Evolutionary conservation across 1,140 invertebrate species (phyloP).

Genomic region (Helicoverpa armigera): DNA sequence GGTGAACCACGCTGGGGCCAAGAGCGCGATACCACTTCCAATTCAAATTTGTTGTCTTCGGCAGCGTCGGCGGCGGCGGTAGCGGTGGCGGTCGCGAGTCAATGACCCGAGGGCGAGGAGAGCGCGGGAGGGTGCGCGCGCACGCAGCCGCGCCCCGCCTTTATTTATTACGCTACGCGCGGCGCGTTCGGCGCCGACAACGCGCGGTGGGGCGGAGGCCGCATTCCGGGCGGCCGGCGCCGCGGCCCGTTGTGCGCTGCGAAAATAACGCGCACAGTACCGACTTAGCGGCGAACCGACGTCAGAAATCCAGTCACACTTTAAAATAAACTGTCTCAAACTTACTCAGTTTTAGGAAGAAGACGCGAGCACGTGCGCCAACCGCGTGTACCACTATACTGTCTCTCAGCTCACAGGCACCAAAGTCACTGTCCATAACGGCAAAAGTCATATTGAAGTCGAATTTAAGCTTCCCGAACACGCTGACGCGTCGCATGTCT

Average conservation of each 20-base stretch:
- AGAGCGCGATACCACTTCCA: slow-evolving; percentile 68
- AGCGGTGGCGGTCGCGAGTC: slow-evolving; percentile 72
- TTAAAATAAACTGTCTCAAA: slow-evolving; percentile 80
- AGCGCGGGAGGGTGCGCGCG: slow-evolving; percentile 84
- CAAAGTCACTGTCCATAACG: slow-evolving; percentile 73
- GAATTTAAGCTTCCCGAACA: slow-evolving; percentile 37
- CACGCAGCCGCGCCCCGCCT: slow-evolving; percentile 84
- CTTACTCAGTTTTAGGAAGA: slow-evolving; percentile 75
- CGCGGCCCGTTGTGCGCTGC: slow-evolving; percentile 69
- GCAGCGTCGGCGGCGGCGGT: slow-evolving; percentile 66
- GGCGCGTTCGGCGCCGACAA: slow-evolving; percentile 79
- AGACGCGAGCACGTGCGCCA: slow-evolving; percentile 74
- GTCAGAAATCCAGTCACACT: slow-evolving; percentile 72
- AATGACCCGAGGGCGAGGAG: slow-evolving; percentile 80
- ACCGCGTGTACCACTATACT: slow-evolving; percentile 69
- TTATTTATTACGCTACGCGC: slow-evolving; percentile 86
- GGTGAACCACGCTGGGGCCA: slow-evolving; percentile 62
- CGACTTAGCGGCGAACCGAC: slow-evolving; percentile 60
- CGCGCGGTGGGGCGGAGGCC: slow-evolving; percentile 83
- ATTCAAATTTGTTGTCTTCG: slow-evolving; percentile 71
- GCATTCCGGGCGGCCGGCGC: slow-evolving; percentile 80
- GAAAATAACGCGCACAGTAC: slow-evolving; percentile 79
- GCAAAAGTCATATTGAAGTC: slow-evolving; percentile 50
- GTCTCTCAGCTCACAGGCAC: slow-evolving; percentile 67
- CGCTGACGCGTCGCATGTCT: slow-evolving; percentile 45